A percentile compares a stretch with the other conserved stretches of the same genome.
Evolutionary conservation across 92 coral and sea anemone species (phyloP).

Genomic region (Palythoa grandiflora): DNA sequence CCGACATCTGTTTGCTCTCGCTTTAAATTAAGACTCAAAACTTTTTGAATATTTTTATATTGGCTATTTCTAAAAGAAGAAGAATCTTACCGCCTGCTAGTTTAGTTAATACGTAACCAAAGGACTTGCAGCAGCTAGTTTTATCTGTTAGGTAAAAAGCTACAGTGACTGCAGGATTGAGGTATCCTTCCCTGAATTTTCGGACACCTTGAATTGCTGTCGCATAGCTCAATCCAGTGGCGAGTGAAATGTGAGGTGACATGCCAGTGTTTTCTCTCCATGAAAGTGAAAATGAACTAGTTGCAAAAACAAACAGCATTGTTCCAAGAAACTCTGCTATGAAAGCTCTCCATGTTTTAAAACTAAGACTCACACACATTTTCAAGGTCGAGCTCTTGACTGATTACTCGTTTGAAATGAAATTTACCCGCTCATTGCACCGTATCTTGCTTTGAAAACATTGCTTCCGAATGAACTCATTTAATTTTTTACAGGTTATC

Average conservation of each 20-base stretch:
- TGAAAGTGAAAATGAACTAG: neutral
- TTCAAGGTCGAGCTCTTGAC: neutral
- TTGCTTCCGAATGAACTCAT: neutral
- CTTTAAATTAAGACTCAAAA: neutral
- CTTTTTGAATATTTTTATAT: neutral
- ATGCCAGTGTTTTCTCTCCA: neutral
- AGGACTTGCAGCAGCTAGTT: constrained; percentile 15
- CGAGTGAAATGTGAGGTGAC: constrained; percentile 34
- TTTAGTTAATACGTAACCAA: constrained; percentile 24
- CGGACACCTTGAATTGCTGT: constrained; percentile 13
- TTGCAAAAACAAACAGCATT: constrained; percentile 35
- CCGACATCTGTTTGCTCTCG: neutral
- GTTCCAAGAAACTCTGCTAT: constrained; percentile 30
- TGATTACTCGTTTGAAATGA: neutral
- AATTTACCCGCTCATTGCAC: neutral
- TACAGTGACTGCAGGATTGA: constrained; percentile 38
- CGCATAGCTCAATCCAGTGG: constrained; percentile 39
- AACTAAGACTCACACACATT: constrained; percentile 5
- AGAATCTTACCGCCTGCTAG: constrained; percentile 25
- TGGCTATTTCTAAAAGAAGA: neutral
- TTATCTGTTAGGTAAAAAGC: constrained; percentile 32
- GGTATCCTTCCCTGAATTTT: neutral
- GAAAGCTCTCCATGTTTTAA: constrained; percentile 16
- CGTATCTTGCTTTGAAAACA: neutral
- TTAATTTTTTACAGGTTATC: neutral